Evolutionary conservation across 37 sponge, comb jelly and placozoan species (phyloP).

Genomic region (Diacarnus erythraeanus): DNA sequence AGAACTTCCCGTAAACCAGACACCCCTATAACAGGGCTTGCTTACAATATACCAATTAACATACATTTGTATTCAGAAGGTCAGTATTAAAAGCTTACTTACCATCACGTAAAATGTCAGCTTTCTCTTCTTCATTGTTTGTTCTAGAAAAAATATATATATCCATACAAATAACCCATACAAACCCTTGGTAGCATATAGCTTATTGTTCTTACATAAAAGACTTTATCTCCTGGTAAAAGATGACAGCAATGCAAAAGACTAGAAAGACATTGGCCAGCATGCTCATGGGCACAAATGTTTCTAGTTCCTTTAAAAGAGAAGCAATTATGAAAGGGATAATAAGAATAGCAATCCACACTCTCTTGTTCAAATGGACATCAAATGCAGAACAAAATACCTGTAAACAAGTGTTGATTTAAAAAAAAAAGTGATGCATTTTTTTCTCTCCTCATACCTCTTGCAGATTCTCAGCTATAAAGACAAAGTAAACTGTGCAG

Average conservation of each 20-base stretch:
- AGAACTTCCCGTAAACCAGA: no score
- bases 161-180: no score
- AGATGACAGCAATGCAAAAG: conserved; percentile 52
- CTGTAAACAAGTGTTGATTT: no score
- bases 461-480: conserved; percentile 68
- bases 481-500: conserved; percentile 82
- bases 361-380: not conserved
- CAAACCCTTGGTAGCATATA: no score
- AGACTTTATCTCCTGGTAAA: conserved; percentile 43
- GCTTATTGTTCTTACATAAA: conserved; percentile 9
- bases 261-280: conserved; percentile 81
- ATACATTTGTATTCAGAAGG: no score
- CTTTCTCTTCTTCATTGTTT: not conserved
- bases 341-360: conserved; percentile 64
- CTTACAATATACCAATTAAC: no score
- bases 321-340: conserved; percentile 56
- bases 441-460: conserved; percentile 29
- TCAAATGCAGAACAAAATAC: conserved; percentile 42
- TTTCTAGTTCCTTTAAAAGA: conserved; percentile 78
- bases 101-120: not conserved
- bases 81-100: not conserved
- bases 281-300: conserved; percentile 62
- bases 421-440: not conserved
- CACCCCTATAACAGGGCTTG: no score
- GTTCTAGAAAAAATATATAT: not conserved